These are phyloP conservation scores for Patella ulyssiponensis DNA, from an alignment of 2,888 invertebrate genomes.

Conservation along the genomic window DNA sequence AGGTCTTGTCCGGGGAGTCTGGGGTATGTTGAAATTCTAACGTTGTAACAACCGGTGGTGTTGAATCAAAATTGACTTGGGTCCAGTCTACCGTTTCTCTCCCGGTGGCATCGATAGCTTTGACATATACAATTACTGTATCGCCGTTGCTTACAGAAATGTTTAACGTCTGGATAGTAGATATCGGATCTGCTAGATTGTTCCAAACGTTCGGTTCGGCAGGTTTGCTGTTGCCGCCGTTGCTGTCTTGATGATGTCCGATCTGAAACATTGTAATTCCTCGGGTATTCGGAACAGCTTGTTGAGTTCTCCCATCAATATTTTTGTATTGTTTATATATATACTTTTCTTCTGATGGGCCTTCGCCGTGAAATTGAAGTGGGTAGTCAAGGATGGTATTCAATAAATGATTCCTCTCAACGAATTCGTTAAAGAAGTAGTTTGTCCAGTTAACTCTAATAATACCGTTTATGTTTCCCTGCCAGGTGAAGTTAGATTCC, in stretches of 20 bases:
- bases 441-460: conserved; percentile 39
- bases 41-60: conserved; percentile 22
- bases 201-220: conserved; percentile 26
- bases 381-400: conserved; percentile 37
- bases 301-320: conserved; percentile 38
- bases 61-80: conserved; percentile 39
- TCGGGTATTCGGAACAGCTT: conserved; percentile 38
- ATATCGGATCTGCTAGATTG: not conserved
- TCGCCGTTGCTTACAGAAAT: conserved; percentile 25
- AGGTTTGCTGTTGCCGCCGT: conserved; percentile 10
- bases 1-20: too few species aligned
- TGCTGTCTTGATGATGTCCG: conserved; percentile 16
- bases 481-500: conserved; percentile 45
- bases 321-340: not conserved
- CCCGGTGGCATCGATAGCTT: conserved; percentile 40
- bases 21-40: too few species aligned
- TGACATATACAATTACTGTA: conserved; percentile 40
- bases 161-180: conserved; percentile 6
- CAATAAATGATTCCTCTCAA: conserved; percentile 37
- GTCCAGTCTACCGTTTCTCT: conserved; percentile 28
- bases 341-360: not conserved
- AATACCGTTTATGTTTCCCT: conserved; percentile 22
- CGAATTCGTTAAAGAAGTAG: conserved; percentile 41
- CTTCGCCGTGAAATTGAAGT: conserved; percentile 29
- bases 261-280: conserved; percentile 45